A percentile compares a stretch with the other conserved stretches of the same genome.
These are phyloP conservation scores for Delphinus delphis DNA, from an alignment of 2,113 vertebrate genomes.

Conservation along the genomic window DNA sequence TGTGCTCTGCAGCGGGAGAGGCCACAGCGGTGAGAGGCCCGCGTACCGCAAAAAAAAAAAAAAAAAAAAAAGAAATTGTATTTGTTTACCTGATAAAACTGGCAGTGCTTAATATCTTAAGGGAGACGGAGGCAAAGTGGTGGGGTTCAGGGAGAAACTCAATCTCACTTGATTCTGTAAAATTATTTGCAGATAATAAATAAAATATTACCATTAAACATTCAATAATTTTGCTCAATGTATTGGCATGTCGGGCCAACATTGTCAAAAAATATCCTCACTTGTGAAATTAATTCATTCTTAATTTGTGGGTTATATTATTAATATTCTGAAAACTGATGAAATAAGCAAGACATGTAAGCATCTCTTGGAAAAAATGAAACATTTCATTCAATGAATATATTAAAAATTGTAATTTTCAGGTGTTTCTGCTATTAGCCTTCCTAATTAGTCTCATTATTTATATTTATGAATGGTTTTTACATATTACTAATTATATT, in stretches of 20 bases:
- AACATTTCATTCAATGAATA: background rate
- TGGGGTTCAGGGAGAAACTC: background rate
- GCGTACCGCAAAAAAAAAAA: too few species aligned
- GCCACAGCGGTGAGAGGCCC: too few species aligned
- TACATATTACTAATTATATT: background rate
- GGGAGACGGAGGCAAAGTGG: background rate
- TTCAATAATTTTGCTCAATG: background rate
- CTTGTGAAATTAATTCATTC: background rate
- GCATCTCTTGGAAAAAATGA: background rate
- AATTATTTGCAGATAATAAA: background rate
- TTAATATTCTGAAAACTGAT: background rate
- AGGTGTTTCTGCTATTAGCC: background rate
- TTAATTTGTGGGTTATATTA: background rate
- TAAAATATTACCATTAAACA: background rate
- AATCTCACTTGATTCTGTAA: background rate
- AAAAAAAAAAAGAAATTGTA: background rate
- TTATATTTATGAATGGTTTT: background rate
- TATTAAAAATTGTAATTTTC: background rate
- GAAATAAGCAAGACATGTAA: background rate
- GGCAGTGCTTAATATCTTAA: background rate
- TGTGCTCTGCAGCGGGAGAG: too few species aligned
- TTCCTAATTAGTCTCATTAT: background rate
- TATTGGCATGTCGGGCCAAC: background rate
- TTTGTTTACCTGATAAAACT: slow-evolving; percentile 38
- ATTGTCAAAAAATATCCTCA: background rate